Evolutionary conservation across 2,888 invertebrate species (phyloP).

Genomic region (Eupelmus urozonus): DNA sequence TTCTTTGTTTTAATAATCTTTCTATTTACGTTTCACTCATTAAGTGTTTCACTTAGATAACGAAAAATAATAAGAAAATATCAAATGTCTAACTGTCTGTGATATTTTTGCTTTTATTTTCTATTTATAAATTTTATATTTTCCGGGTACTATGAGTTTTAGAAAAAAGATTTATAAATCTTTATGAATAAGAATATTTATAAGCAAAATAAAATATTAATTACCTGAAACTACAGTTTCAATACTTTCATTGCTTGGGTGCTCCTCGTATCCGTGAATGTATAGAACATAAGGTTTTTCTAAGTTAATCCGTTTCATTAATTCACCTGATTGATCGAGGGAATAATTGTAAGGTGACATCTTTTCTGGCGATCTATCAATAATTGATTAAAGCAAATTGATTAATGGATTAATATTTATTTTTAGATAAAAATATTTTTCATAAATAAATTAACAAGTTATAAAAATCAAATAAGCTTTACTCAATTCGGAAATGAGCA

Average conservation of each 20-base stretch:
- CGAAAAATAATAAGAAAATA: no score
- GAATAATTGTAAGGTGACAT: constrained; percentile 7
- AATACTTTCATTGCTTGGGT: constrained; percentile 63
- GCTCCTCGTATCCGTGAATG: constrained; percentile 64
- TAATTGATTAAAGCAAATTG: constrained; percentile 16
- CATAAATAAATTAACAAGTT: not conserved
- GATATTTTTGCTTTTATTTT: no score
- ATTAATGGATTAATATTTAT: no score
- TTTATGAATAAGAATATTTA: not conserved
- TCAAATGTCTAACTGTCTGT: no score
- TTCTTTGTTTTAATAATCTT: no score
- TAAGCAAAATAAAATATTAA: not conserved
- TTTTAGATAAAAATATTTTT: no score
- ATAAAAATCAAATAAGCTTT: not conserved
- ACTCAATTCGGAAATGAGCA: not conserved
- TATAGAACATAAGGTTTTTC: constrained; percentile 63
- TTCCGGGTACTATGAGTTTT: not conserved
- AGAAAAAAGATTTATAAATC: not conserved
- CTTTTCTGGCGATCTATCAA: constrained; percentile 19
- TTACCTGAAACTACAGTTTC: constrained; percentile 64
- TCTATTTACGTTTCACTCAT: no score
- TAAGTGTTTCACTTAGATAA: no score
- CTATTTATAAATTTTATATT: no score
- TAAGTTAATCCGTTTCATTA: constrained; percentile 59
- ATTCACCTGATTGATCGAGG: constrained; percentile 29